Evolutionary conservation across 2,113 vertebrate species (phyloP).

Genomic region (Callocephalon fimbriatum): DNA sequence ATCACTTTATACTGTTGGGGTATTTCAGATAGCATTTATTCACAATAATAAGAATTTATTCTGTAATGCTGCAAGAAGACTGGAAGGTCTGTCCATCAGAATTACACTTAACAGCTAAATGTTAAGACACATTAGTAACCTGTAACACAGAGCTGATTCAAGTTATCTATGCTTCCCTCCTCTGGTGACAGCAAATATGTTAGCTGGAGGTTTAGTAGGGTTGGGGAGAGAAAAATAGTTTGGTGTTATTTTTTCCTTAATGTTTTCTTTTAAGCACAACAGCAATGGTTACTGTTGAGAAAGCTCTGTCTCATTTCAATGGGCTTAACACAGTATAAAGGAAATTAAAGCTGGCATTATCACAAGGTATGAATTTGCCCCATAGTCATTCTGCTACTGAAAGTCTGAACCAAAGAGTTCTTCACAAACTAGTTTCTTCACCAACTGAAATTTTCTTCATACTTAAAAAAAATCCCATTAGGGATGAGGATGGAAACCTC

Average conservation of each 20-base stretch:
- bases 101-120: background rate
- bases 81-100: background rate
- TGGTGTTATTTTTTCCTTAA: background rate
- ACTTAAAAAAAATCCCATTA: background rate
- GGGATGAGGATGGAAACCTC: background rate
- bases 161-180: background rate
- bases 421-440: background rate
- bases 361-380: background rate
- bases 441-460: background rate
- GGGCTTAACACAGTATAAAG: background rate
- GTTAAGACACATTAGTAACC: background rate
- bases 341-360: background rate
- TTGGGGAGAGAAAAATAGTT: background rate
- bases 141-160: constrained; percentile 5
- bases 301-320: background rate
- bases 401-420: background rate
- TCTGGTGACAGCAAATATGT: background rate
- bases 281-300: background rate
- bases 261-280: background rate
- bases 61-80: background rate
- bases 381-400: background rate
- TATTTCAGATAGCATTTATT: background rate
- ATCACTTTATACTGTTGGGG: background rate
- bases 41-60: background rate
- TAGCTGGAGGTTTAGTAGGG: rapidly evolving